Evolutionary conservation across 2,113 vertebrate genomes (phyloP).

Genomic region (Arizona elegans): DNA sequence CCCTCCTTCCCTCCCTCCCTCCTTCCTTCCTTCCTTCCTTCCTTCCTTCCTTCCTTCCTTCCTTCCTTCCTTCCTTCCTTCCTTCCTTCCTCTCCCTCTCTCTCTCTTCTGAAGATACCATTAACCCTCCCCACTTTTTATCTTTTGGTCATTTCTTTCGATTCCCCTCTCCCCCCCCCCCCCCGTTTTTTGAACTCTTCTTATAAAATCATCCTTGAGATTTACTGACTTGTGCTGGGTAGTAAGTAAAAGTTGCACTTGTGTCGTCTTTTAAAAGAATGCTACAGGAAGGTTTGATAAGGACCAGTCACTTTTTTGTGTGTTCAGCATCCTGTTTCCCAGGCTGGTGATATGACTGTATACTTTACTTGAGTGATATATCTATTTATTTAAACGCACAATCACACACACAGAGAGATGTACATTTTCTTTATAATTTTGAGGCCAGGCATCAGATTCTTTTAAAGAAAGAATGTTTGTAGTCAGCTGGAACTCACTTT

Average conservation of each 20-base stretch:
- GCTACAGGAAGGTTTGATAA: constrained; percentile 17
- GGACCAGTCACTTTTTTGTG: constrained; percentile 13
- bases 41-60: no score
- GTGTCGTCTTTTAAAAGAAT: constrained; percentile 42
- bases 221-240: constrained; percentile 49
- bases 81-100: no score
- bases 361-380: not conserved
- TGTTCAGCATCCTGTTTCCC: not conserved
- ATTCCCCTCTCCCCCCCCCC: constrained; percentile 68
- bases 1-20: no score
- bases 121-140: constrained; percentile 71
- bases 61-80: no score
- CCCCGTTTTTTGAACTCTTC: constrained; percentile 70
- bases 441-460: not conserved
- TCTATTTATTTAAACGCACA: not conserved
- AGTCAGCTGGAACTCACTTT: not conserved
- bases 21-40: no score
- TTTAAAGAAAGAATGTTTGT: not conserved
- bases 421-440: not conserved
- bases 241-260: constrained; percentile 37
- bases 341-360: not conserved
- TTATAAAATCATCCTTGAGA: constrained; percentile 67
- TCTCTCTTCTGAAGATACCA: constrained; percentile 59
- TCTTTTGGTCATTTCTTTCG: constrained; percentile 74
- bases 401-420: constrained; percentile 33